Percentiles rank a stretch among this genome's conserved stretches.
Conservation (phyloP, 2,113 vertebrate species). For the Chaetorhynchus papuensis region DNA sequence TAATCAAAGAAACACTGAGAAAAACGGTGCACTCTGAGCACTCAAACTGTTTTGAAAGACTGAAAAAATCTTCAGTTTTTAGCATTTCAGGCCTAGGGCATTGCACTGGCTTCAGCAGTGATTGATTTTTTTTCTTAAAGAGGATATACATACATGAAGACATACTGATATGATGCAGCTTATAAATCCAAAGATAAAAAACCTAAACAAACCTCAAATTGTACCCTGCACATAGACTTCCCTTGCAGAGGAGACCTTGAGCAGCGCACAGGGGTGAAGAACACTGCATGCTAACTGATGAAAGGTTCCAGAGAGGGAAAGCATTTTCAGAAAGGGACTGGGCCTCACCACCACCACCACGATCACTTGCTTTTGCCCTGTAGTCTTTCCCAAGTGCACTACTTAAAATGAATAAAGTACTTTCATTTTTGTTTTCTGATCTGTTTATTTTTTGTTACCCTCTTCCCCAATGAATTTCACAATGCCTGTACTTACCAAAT, state of each 20-base stretch:
- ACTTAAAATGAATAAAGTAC: not conserved
- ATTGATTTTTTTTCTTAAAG: not conserved
- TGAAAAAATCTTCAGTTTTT: not conserved
- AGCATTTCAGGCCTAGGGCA: not conserved
- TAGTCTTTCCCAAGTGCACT: not conserved
- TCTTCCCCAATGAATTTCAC: not conserved
- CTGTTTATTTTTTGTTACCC: not conserved
- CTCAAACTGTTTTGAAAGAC: not conserved
- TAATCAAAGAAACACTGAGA: not conserved
- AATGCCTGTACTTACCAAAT: not conserved
- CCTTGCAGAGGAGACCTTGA: not conserved
- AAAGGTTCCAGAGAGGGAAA: not conserved
- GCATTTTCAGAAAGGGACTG: not conserved
- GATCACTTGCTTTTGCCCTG: not conserved
- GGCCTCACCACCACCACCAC: not conserved
- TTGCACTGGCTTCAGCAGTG: not conserved
- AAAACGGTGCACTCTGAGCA: not conserved
- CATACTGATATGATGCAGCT: not conserved
- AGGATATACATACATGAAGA: not conserved
- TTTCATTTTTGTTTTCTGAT: not conserved
- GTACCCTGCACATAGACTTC: not conserved
- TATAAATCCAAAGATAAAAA: not conserved
- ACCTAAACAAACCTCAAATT: not conserved
- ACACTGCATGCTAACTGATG: too few relatives aligned
- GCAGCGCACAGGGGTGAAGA: accelerated